phyloP scores from a whole-genome alignment of 1,140 invertebrate species.

The Pseudomyrmex dendroicus region DNA sequence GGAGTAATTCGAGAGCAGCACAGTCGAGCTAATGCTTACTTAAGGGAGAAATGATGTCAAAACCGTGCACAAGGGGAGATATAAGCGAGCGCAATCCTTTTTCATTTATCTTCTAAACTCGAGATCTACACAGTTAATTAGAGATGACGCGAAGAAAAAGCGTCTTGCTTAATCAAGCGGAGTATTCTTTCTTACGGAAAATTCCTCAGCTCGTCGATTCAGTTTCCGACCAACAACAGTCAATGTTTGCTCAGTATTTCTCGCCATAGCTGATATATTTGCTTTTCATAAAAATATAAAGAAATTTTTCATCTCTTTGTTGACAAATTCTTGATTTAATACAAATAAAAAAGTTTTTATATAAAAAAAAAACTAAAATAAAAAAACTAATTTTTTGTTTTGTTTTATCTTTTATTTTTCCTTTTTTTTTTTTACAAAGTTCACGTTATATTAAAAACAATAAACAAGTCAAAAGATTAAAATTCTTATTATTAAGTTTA shows the following conservation, averaged over 20 bases:
- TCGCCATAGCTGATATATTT: neutral
- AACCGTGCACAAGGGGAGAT: conserved; percentile 33
- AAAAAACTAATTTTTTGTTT: neutral
- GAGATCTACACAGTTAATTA: conserved; percentile 71
- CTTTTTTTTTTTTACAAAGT: too few species aligned
- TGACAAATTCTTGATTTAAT: neutral
- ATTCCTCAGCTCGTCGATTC: neutral
- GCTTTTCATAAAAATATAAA: neutral
- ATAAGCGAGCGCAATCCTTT: conserved; percentile 68
- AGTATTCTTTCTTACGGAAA: conserved; percentile 30
- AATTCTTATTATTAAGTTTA: too few species aligned
- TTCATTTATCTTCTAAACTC: conserved; percentile 69
- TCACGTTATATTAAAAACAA: too few species aligned
- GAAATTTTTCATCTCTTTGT: neutral
- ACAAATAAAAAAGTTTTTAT: neutral
- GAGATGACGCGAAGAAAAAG: conserved; percentile 67
- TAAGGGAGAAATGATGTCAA: conserved; percentile 49
- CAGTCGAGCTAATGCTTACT: conserved; percentile 39
- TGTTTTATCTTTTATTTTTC: neutral
- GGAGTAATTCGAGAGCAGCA: conserved; percentile 29
- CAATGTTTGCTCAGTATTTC: conserved; percentile 31
- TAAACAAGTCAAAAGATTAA: neutral
- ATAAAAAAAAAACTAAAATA: neutral
- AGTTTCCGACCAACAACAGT: conserved; percentile 1
- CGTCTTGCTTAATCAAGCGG: conserved; percentile 65